Evolutionary conservation across 2,113 vertebrate species (phyloP).

Genomic region (Acanthisitta chloris): DNA sequence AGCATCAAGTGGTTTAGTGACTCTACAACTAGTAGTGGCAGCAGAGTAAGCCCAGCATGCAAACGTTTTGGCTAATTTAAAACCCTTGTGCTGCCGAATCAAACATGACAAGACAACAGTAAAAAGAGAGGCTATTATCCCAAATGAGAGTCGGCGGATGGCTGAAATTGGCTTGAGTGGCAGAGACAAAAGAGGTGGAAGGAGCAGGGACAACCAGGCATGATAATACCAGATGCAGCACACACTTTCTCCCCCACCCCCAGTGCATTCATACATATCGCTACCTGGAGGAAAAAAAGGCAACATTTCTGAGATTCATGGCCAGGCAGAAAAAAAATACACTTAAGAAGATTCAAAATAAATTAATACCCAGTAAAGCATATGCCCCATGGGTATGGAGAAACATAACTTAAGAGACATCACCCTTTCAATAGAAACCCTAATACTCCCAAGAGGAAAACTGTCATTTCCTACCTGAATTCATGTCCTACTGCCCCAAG

Average conservation of each 20-base stretch:
- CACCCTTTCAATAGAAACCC: background rate
- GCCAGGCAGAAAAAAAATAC: background rate
- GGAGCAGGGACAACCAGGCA: slow-evolving; percentile 41
- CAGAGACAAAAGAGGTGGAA: slow-evolving; percentile 65
- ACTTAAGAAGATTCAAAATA: background rate
- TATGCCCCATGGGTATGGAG: background rate
- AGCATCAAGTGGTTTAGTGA: slow-evolving; percentile 68
- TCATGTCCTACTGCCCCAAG: background rate
- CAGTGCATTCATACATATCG: background rate
- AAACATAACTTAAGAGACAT: background rate
- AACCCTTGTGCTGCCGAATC: slow-evolving; percentile 73
- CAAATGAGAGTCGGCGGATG: slow-evolving; percentile 67
- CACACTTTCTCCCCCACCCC: background rate
- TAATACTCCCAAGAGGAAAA: background rate
- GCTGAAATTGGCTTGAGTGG: slow-evolving; percentile 71
- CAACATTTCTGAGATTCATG: background rate
- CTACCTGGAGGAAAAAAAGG: background rate
- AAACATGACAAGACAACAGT: slow-evolving; percentile 74
- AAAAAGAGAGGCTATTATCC: slow-evolving; percentile 77
- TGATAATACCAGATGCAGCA: slow-evolving; percentile 21
- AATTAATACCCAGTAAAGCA: background rate
- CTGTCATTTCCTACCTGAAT: slow-evolving; percentile 12
- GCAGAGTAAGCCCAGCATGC: slow-evolving; percentile 68
- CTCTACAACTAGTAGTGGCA: slow-evolving; percentile 48
- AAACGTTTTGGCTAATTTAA: slow-evolving; percentile 77